A percentile compares a stretch with the other conserved stretches of the same genome.
Conservation (phyloP, 2,797 vertebrate species). For the Sebastes alutus region DNA sequence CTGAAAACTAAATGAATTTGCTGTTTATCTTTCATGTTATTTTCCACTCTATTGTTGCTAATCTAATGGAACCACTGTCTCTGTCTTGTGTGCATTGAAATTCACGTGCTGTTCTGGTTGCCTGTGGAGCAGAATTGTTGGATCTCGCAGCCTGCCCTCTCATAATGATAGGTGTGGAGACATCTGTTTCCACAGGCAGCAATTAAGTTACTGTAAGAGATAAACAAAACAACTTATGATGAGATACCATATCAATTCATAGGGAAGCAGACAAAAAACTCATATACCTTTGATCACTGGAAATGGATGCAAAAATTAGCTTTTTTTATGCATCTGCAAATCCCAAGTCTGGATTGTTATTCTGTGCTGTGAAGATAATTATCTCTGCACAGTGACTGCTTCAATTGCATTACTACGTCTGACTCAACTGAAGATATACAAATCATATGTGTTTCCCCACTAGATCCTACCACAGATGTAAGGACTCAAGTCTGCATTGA, state of each 20-base stretch:
- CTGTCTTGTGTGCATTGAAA: conserved; percentile 34
- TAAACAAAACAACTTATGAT: conserved; percentile 75
- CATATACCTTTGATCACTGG: conserved; percentile 65
- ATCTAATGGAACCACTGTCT: conserved; percentile 40
- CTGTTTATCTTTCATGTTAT: conserved; percentile 50
- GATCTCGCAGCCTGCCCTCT: conserved; percentile 56
- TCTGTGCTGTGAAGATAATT: conserved; percentile 52
- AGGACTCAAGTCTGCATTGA: background rate
- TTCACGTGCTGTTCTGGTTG: conserved; percentile 40
- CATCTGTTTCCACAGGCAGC: conserved; percentile 78
- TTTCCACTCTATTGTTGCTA: conserved; percentile 37
- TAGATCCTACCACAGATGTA: background rate
- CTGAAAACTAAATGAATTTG: conserved; percentile 44
- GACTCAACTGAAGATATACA: background rate
- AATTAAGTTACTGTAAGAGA: conserved; percentile 78
- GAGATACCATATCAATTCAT: conserved; percentile 59
- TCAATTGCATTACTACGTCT: background rate
- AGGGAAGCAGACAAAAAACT: conserved; percentile 34
- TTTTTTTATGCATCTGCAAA: conserved; percentile 42
- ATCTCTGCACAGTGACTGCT: conserved; percentile 44
- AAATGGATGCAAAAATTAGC: conserved; percentile 57
- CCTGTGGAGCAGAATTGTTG: conserved; percentile 63
- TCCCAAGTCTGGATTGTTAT: conserved; percentile 23
- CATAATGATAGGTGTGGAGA: conserved; percentile 74
- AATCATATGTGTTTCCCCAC: background rate